These are phyloP conservation scores for Paracanthobrama guichenoti DNA, from an alignment of 2,113 vertebrate genomes.

Conservation along the genomic window DNA sequence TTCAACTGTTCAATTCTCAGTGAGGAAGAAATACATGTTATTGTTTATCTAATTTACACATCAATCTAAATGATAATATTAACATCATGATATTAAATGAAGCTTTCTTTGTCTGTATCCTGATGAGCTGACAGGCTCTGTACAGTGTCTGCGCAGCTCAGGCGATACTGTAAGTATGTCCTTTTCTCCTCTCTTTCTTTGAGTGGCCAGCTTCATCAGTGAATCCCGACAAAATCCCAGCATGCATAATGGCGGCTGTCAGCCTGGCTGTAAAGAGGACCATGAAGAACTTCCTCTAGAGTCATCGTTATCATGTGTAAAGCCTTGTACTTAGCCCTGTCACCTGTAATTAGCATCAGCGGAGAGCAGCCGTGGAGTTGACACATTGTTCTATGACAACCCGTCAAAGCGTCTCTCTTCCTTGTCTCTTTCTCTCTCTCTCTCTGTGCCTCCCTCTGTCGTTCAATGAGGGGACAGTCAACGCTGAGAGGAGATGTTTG, in stretches of 20 bases:
- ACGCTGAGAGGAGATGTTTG: conserved; percentile 19
- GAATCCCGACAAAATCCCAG: conserved; percentile 57
- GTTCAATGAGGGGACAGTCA: conserved; percentile 44
- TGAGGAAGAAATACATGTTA: background rate
- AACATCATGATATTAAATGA: background rate
- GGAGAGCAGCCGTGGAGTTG: conserved; percentile 59
- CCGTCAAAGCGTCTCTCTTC: conserved; percentile 58
- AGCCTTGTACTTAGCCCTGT: conserved; percentile 73
- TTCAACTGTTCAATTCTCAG: background rate
- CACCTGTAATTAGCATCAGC: conserved; percentile 75
- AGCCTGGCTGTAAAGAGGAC: conserved; percentile 58
- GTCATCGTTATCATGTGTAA: conserved; percentile 69
- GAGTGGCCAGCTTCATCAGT: conserved; percentile 44
- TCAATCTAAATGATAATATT: background rate
- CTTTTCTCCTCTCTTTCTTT: conserved; percentile 29
- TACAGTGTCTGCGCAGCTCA: background rate
- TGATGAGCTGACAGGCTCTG: background rate
- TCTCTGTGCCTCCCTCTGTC: conserved; percentile 36
- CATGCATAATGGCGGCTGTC: conserved; percentile 69
- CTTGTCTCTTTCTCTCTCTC: conserved; percentile 14
- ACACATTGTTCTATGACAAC: conserved; percentile 66
- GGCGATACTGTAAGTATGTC: background rate
- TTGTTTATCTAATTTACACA: background rate
- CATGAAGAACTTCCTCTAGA: conserved; percentile 70
- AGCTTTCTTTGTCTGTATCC: background rate